Percentiles rank a stretch among this genome's conserved stretches.
Evolutionary conservation across 2,888 invertebrate species (phyloP).

Genomic region (Eugnorisma glareosa): DNA sequence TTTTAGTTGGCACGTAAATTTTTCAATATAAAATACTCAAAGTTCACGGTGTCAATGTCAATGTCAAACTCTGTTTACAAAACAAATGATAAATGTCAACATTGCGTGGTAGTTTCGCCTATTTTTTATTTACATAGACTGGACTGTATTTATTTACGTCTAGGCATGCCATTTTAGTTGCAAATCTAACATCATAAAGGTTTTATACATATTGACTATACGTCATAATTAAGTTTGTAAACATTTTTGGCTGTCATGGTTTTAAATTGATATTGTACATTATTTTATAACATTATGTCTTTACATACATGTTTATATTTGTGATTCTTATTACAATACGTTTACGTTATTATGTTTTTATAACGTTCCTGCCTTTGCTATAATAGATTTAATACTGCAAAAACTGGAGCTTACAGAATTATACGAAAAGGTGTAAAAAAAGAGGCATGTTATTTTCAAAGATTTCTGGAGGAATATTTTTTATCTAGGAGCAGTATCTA

Average conservation of each 20-base stretch:
- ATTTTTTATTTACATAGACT: constrained; percentile 18
- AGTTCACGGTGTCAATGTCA: constrained; percentile 29
- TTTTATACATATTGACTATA: constrained; percentile 22
- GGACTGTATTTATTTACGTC: constrained; percentile 22
- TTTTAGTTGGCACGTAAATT: neutral
- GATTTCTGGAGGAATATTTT: neutral
- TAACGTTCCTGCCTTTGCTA: neutral
- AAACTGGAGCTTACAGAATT: constrained; percentile 3
- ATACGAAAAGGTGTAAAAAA: neutral
- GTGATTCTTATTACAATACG: constrained; percentile 18
- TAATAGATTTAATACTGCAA: constrained; percentile 51
- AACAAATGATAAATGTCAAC: constrained; percentile 33
- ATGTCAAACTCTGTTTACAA: constrained; percentile 29
- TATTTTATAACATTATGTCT: constrained; percentile 2
- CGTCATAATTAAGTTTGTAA: neutral
- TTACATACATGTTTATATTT: neutral
- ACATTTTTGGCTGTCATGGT: constrained; percentile 33
- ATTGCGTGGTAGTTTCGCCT: constrained; percentile 31
- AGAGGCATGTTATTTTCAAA: neutral
- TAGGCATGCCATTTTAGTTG: constrained; percentile 4
- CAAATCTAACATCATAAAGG: neutral
- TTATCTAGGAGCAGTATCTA: neutral
- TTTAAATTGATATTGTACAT: constrained; percentile 17
- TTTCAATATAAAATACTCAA: neutral
- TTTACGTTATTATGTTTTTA: constrained; percentile 20